Evolutionary conservation across 2,797 vertebrate genomes (phyloP).

Genomic region (Labeo calbasu): DNA sequence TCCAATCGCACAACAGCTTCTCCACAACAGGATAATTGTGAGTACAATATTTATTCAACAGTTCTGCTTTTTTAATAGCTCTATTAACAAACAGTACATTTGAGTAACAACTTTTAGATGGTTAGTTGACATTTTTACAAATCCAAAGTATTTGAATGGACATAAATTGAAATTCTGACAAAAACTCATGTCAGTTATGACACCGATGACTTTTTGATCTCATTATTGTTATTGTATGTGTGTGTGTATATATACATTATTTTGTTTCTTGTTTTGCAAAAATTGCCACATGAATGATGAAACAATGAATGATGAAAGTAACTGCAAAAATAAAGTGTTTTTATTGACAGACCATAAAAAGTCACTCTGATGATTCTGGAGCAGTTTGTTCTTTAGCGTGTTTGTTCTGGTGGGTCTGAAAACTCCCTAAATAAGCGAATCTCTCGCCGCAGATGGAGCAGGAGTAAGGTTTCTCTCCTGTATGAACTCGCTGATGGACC

Average conservation of each 20-base stretch:
- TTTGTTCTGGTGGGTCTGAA: conserved; percentile 13
- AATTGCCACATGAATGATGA: too few relatives aligned
- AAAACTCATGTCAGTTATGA: too few relatives aligned
- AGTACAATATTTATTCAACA: not conserved
- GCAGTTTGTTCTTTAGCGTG: not conserved
- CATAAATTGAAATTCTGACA: not conserved
- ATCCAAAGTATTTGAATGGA: not conserved
- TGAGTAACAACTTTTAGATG: not conserved
- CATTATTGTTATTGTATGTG: too few relatives aligned
- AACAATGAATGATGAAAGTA: not conserved
- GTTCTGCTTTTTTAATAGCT: not conserved
- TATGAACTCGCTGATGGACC: not conserved
- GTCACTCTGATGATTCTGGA: not conserved
- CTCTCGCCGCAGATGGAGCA: not conserved
- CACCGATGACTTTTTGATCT: too few relatives aligned
- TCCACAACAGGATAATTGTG: not conserved
- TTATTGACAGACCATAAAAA: not conserved
- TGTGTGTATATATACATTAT: too few relatives aligned
- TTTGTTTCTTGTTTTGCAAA: too few relatives aligned
- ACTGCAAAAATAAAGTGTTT: not conserved
- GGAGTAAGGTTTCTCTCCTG: conserved; percentile 37
- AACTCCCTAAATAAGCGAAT: conserved; percentile 6
- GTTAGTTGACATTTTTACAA: not conserved
- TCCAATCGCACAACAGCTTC: too few relatives aligned
- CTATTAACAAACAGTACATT: not conserved